Percentiles rank a stretch among this genome's conserved stretches.
Conservation (phyloP, 2,113 vertebrate genomes). For the Nyctibius bracteatus region DNA sequence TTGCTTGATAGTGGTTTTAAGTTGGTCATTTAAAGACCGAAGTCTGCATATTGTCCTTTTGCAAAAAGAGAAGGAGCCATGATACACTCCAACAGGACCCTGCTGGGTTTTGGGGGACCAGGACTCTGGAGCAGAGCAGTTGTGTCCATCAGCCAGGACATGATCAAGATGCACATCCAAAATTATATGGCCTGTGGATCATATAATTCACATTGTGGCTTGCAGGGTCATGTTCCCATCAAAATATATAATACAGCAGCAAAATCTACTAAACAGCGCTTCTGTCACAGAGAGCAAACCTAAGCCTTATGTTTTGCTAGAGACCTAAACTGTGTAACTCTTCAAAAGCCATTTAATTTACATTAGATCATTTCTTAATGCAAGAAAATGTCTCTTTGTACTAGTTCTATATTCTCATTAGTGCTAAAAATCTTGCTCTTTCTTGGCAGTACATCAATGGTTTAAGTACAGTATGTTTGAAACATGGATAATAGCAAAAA, state of each 20-base stretch:
- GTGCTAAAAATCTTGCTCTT: neutral
- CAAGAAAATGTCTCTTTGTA: neutral
- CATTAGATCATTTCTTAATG: neutral
- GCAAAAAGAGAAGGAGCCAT: neutral
- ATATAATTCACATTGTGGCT: neutral
- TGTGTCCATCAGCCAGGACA: neutral
- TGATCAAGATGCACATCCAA: neutral
- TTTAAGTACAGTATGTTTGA: neutral
- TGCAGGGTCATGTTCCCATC: neutral
- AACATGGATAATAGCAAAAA: neutral
- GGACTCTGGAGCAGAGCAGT: neutral
- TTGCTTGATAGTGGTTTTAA: neutral
- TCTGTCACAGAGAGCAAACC: neutral
- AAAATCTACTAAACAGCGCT: neutral
- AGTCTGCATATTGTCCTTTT: neutral
- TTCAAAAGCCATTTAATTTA: neutral
- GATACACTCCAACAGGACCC: neutral
- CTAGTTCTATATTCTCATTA: neutral
- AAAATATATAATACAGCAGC: neutral
- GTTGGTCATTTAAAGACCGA: neutral
- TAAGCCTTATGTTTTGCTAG: neutral
- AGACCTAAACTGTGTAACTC: neutral
- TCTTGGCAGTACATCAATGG: neutral
- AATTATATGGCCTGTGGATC: neutral
- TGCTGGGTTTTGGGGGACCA: neutral